Conservation (phyloP, 1,140 invertebrate genomes). For the Mactra quadrangularis region DNA sequence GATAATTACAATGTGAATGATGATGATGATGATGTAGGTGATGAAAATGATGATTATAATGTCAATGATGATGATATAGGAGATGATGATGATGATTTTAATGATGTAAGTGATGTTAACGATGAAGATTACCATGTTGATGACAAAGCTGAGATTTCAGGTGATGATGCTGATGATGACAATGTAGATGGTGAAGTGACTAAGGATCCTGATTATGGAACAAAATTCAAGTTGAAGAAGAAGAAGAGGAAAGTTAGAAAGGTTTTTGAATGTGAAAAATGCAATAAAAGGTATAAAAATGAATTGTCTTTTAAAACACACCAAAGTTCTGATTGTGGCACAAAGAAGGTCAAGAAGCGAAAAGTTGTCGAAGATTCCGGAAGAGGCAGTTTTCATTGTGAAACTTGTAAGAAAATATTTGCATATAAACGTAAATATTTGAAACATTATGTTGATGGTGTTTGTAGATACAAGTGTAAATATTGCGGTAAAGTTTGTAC, state of each 20-base stretch:
- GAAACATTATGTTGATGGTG: conserved; percentile 8
- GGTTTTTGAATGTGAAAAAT: neutral
- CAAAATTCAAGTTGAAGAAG: neutral
- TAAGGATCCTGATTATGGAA: neutral
- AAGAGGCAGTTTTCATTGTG: neutral
- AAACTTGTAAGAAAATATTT: neutral
- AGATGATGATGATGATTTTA: neutral
- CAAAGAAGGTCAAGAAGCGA: neutral
- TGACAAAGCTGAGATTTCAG: neutral
- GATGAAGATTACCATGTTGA: too few relatives aligned
- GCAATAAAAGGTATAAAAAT: conserved; percentile 12
- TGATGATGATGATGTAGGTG: neutral
- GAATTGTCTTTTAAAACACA: neutral
- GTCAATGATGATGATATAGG: neutral
- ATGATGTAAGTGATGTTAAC: neutral
- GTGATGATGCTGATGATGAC: too few relatives aligned
- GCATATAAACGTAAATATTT: conserved; percentile 8
- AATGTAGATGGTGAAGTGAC: too few relatives aligned
- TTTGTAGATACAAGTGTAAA: conserved; percentile 10
- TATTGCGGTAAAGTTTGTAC: neutral
- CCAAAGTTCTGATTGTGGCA: neutral
- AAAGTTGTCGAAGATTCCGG: neutral
- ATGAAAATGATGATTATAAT: neutral
- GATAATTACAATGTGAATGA: neutral
- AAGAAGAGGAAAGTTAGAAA: neutral